phyloP scores from a whole-genome alignment of 2,797 vertebrate genomes.

The Falco novaeseelandiae region DNA sequence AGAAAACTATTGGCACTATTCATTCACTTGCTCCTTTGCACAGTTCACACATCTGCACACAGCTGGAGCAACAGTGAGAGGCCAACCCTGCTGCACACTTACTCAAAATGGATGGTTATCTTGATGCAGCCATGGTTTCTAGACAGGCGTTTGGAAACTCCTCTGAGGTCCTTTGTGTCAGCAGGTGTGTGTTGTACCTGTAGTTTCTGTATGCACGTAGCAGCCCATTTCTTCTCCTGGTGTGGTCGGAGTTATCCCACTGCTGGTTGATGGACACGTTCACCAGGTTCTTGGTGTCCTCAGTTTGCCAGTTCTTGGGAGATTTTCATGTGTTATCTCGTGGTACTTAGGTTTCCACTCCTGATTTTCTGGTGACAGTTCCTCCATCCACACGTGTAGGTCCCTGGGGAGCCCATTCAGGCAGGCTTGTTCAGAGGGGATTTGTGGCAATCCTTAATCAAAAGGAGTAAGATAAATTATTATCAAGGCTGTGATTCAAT shows the following conservation, averaged over 20 bases:
- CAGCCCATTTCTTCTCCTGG: background rate
- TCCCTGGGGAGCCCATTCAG: background rate
- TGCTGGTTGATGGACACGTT: rapidly evolving
- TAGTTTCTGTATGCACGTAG: background rate
- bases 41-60: rapidly evolving
- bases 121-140: background rate
- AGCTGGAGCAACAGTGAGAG: background rate
- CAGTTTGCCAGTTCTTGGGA: background rate
- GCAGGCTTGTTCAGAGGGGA: background rate
- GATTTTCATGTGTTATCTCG: rapidly evolving
- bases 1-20: background rate
- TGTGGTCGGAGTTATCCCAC: rapidly evolving
- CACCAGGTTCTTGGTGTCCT: background rate
- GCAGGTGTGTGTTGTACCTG: background rate
- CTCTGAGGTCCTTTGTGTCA: background rate
- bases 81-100: background rate
- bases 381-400: background rate
- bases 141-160: background rate
- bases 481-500: background rate
- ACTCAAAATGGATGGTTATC: background rate
- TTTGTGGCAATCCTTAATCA: background rate
- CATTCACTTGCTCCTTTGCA: background rate
- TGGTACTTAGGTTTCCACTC: rapidly evolving
- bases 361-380: background rate
- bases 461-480: background rate